A percentile compares a stretch with the other conserved stretches of the same genome.
Evolutionary conservation across 2,797 vertebrate species (phyloP).

Genomic region (Enteromius trimaculatus): DNA sequence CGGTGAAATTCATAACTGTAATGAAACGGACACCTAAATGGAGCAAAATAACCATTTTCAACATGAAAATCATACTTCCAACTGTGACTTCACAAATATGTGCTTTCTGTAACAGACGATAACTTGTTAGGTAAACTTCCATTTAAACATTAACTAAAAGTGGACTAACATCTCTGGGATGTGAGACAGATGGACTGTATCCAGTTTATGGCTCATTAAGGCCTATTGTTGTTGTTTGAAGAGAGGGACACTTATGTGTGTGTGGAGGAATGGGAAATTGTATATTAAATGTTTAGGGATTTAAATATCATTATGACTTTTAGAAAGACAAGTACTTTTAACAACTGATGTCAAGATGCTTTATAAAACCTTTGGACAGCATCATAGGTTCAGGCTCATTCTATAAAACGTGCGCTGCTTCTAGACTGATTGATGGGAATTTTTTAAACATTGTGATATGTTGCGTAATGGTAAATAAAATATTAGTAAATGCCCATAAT

Average conservation of each 20-base stretch:
- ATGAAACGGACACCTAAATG: slow-evolving; percentile 15
- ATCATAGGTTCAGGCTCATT: neutral
- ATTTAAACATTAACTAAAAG: slow-evolving; percentile 8
- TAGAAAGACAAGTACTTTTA: neutral
- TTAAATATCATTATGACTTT: neutral
- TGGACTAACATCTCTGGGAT: neutral
- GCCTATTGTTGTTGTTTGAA: neutral
- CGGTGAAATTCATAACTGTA: neutral
- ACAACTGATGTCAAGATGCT: neutral
- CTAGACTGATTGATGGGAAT: neutral
- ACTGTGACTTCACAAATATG: neutral
- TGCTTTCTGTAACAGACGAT: neutral
- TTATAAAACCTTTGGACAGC: neutral
- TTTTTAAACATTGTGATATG: neutral
- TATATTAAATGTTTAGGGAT: neutral
- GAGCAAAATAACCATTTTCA: slow-evolving; percentile 21
- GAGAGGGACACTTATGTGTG: neutral
- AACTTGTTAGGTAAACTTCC: neutral
- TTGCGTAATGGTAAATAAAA: neutral
- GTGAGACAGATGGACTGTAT: neutral
- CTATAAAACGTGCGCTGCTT: no score
- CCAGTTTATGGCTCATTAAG: no score
- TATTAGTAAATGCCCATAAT: neutral
- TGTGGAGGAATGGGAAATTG: no score
- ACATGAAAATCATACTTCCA: neutral